These are phyloP conservation scores for Antennarius striatus DNA, from an alignment of 2,113 vertebrate genomes.

Conservation along the genomic window DNA sequence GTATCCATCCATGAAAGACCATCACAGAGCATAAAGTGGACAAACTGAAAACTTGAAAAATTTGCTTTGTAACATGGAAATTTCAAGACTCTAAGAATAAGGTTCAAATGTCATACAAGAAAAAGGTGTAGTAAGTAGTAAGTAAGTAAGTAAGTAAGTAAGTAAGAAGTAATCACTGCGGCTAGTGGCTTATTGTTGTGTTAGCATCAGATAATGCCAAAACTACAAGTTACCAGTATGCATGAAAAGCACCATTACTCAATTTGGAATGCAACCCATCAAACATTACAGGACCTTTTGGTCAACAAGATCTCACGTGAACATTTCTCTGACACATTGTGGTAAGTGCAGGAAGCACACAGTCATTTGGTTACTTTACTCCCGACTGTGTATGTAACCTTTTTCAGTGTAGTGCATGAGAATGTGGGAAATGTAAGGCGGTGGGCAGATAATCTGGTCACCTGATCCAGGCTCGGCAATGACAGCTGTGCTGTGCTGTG, in stretches of 20 bases:
- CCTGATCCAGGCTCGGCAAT: slow-evolving; percentile 64
- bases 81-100: neutral
- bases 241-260: slow-evolving; percentile 24
- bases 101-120: neutral
- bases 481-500: slow-evolving; percentile 70
- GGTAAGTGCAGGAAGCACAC: slow-evolving; percentile 18
- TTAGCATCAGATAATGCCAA: slow-evolving; percentile 1
- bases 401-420: slow-evolving; percentile 53
- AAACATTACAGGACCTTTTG: slow-evolving; percentile 30
- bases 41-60: neutral
- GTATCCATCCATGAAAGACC: neutral
- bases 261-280: slow-evolving; percentile 28
- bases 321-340: slow-evolving; percentile 46
- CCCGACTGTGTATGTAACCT: slow-evolving; percentile 54
- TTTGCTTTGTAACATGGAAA: neutral
- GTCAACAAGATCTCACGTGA: slow-evolving; percentile 39
- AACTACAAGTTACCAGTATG: slow-evolving; percentile 23
- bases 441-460: slow-evolving; percentile 63
- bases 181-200: too few relatives aligned
- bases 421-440: slow-evolving; percentile 65
- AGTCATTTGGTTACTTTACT: slow-evolving; percentile 34
- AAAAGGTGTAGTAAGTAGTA: too few relatives aligned
- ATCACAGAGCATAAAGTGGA: neutral
- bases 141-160: too few relatives aligned
- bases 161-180: too few relatives aligned